Conservation (phyloP, 2,888 invertebrate species). For the Dorcus hopei region DNA sequence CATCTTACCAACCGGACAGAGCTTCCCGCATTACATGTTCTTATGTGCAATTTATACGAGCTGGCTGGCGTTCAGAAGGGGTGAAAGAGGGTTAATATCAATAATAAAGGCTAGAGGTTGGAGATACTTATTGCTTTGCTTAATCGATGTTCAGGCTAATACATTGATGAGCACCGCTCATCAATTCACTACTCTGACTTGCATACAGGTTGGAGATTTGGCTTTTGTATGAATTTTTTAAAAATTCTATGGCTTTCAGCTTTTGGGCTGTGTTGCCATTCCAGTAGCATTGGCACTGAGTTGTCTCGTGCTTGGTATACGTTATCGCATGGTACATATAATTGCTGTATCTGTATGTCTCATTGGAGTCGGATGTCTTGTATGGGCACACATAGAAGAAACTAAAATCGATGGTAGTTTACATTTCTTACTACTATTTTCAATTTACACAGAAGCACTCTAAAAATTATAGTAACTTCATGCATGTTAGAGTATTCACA, state of each 20-base stretch:
- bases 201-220: conserved; percentile 59
- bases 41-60: conserved; percentile 75
- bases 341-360: conserved; percentile 76
- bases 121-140: conserved; percentile 73
- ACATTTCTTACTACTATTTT: conserved; percentile 2
- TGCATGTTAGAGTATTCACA: no score
- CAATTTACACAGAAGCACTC: background rate
- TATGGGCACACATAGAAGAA: conserved; percentile 78
- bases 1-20: conserved; percentile 76
- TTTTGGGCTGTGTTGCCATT: conserved; percentile 82
- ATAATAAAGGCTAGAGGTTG: conserved; percentile 69
- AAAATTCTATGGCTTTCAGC: conserved; percentile 56
- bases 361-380: conserved; percentile 77
- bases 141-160: conserved; percentile 83
- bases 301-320: conserved; percentile 71
- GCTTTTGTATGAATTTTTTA: conserved; percentile 2
- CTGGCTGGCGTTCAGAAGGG: conserved; percentile 68
- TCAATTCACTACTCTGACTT: conserved; percentile 68
- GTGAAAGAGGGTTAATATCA: conserved; percentile 58
- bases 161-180: conserved; percentile 80
- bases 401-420: conserved; percentile 60
- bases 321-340: conserved; percentile 73
- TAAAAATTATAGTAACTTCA: background rate
- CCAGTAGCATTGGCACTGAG: conserved; percentile 77
- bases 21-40: conserved; percentile 74